Base-by-base conservation (phyloP, 2,113 vertebrate species). In the Sprattus sprattus region DNA sequence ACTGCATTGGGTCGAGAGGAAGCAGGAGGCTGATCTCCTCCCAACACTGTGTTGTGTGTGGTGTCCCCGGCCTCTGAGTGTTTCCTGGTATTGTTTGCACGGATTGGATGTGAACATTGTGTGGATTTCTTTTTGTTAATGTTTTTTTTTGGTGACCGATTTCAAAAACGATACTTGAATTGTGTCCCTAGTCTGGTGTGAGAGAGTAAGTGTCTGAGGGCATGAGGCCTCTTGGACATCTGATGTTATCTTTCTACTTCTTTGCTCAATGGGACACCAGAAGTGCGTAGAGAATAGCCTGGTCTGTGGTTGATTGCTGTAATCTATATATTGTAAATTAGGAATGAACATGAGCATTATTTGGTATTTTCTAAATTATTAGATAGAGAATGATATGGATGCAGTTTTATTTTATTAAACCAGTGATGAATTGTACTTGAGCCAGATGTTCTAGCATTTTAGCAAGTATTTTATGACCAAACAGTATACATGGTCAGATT, bases 191-290 rank as follows among this genome's bases (percentile, higher is more conserved):
- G 52, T 44, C 71, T 6, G 22, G 39, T 39, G 71, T 32, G 71
- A 78, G 67, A 75, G 71, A 3, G 32, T 78, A 44, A 3, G 13
- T 71, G n/a, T 71, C 64, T 28, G 64, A 28, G 32, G 28, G 25
- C 64, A 71, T 15, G 71, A 78, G 1, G 28, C 28, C 71, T 78
- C 11, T 39, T 32, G 71, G 71, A 78, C 71, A 78, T 3, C 28
- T 39, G 32, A 39, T 39, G 11, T 89, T 90, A 89, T 87, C 88
- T 89, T 90, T 90, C 60, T 89, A 88, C 52, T 39, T 83, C 85
- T 32, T 81, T 89, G 71, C 81, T 83, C 83, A 89, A n/a, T 83
- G n/a, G 22, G 82, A 47, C 25, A 39, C 20, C 64, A 83, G 82
- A 15, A 46, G 22, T 85, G 81, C 57, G 32, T 82, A 57, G 83